Evolutionary conservation across 2,888 invertebrate species (phyloP).

Genomic region (Carterocephalus palaemon): DNA sequence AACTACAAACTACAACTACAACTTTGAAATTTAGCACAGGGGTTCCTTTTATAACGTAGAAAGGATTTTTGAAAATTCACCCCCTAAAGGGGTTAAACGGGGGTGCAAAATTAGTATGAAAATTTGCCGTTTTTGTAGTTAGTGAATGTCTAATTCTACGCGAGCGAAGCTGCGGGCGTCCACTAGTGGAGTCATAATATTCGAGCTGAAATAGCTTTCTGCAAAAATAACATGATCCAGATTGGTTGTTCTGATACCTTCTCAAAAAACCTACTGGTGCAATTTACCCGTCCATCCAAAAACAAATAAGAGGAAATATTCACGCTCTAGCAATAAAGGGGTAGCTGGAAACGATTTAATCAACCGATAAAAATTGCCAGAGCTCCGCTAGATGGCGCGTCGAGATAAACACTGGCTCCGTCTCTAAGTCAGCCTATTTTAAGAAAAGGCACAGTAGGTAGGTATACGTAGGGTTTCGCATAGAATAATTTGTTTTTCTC

Average conservation of each 20-base stretch:
- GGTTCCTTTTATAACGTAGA: too few species aligned
- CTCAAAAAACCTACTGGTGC: conserved; percentile 30
- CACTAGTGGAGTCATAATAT: conserved; percentile 10
- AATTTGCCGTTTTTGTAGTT: too few species aligned
- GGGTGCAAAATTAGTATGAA: too few species aligned
- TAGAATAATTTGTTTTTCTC: too few species aligned
- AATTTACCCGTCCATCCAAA: conserved; percentile 48
- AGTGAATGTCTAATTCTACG: neutral
- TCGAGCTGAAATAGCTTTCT: conserved; percentile 7
- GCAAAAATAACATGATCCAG: conserved; percentile 20
- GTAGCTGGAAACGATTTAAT: conserved; percentile 70
- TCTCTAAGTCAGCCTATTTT: conserved; percentile 22
- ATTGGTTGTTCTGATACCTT: conserved; percentile 23
- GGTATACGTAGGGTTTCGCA: too few species aligned
- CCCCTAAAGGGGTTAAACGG: too few species aligned
- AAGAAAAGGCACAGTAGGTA: too few species aligned
- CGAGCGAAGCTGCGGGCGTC: too few species aligned
- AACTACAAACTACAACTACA: too few species aligned
- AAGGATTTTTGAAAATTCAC: too few species aligned
- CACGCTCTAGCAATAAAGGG: conserved; percentile 57
- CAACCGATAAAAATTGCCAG: conserved; percentile 67
- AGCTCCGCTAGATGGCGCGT: conserved; percentile 57
- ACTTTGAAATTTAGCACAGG: too few species aligned
- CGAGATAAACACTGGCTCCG: conserved; percentile 46
- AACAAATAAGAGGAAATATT: conserved; percentile 58